Base-by-base conservation (phyloP, 2,797 vertebrate genomes). In the Lepilemur ruficaudatus region DNA sequence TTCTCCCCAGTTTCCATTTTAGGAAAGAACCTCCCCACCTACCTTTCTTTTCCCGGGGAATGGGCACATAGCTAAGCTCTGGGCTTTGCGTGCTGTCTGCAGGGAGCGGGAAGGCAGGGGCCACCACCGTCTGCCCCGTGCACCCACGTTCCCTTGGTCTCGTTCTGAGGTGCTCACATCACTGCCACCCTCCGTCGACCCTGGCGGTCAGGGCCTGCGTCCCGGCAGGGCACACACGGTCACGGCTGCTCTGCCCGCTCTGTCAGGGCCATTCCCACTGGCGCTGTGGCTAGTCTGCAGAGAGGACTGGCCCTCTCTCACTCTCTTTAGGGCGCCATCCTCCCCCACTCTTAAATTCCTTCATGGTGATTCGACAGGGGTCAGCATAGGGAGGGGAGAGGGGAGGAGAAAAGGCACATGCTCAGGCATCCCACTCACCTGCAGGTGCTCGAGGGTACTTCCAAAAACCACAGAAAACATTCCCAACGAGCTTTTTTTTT, bases 201-300 rank as follows among this genome's bases (percentile, higher is more conserved):
- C 46, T 48, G 46, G 46, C 10, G 11, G 46, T 48, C 48, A 25
- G 32, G 35, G 46, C 10, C 38, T 30, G 1, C 30, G 30, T 2
- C 2, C 5, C 9, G 0, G 22, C 32, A 38, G 30, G 28, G 63
- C 18, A 4, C 38, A 4, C 17, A 20, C 25, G 1, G 0, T n/a
- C 38, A 4, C 7, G 8, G 46, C 57, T 0, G 2, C 79, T 41
- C 25, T 43, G 1, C 13, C 20, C 0, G 30, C 5, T 17, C 18
- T 28, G 28, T 52, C 48, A 23, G 73, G 5, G 13, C 46, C 43
- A 5, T 7, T 0, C 55, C 38, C 7, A 7, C 14, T 1, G 0
- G 8, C 3, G 25, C 67, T 48, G 18, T 17, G 38, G 32, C 17
- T 5, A 0, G 15, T 14, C 30, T n/a, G 55, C 69, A 4, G 17